These are phyloP conservation scores for Megaustenia siamemsis DNA, from an alignment of 2,888 invertebrate species.

Conservation along the genomic window DNA sequence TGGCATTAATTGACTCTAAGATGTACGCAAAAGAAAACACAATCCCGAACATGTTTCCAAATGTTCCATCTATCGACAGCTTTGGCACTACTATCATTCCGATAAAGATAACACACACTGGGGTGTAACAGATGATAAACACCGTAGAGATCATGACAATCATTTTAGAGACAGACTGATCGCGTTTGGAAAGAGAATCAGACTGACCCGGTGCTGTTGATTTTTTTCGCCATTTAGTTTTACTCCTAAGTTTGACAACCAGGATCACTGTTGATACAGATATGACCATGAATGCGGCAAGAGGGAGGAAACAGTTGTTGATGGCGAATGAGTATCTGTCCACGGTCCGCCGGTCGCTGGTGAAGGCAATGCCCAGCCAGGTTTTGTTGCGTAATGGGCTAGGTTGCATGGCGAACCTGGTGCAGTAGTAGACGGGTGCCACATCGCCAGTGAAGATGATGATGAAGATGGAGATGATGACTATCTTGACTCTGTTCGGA, in stretches of 20 bases:
- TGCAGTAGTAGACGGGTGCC: neutral
- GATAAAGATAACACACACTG: slow-evolving; percentile 22
- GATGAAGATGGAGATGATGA: neutral
- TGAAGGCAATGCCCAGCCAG: neutral
- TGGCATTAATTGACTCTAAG: slow-evolving; percentile 13
- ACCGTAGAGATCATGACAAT: slow-evolving; percentile 34
- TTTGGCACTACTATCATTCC: slow-evolving; percentile 3
- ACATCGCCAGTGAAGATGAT: neutral
- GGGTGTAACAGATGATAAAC: slow-evolving; percentile 33
- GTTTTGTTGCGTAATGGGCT: slow-evolving; percentile 13
- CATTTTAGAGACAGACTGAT: slow-evolving; percentile 26
- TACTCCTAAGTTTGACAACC: slow-evolving; percentile 12
- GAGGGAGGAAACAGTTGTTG: slow-evolving; percentile 11
- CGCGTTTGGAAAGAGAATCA: neutral
- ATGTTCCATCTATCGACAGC: neutral
- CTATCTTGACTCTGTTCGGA: neutral
- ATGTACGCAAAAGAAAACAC: slow-evolving; percentile 6
- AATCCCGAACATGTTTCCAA: neutral
- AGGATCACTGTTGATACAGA: slow-evolving; percentile 19
- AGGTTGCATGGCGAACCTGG: neutral
- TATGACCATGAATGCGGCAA: neutral
- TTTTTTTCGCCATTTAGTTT: slow-evolving; percentile 23
- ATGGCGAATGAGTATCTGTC: slow-evolving; percentile 12
- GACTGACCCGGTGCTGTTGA: neutral
- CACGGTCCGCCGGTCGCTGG: neutral